Base-by-base conservation (phyloP, 2,797 vertebrate genomes). In the Triplophysa yarkandensis region DNA sequence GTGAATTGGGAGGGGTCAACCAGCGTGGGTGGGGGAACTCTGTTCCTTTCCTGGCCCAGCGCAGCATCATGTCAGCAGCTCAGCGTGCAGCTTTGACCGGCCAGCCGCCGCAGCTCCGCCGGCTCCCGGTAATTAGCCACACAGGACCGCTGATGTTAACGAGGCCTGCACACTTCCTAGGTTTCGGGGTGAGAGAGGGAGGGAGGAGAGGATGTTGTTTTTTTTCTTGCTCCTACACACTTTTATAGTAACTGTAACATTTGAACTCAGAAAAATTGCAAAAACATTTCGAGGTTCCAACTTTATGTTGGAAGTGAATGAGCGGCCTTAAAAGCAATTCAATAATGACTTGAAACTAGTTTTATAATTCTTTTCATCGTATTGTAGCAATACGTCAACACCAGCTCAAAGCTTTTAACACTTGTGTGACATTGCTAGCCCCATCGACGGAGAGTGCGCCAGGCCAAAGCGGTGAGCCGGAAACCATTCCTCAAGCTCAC, bases 91-190 rank as follows among this genome's bases (percentile, higher is more conserved):
- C 84, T 83, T 67, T 77, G 76, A 75, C 82, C 80, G 77, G 76
- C 75, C 71, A 79, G 82, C 85, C 83, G 80, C 87, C 84, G 36
- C 72, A 54, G 87, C 87, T 88, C 81, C 70, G 78, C 84, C 87
- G 89, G 89, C 87, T 86, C 86, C 83, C 77, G 86, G 87, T 93
- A 93, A 93, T 93, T 93, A 93, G 88, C 87, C 91, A 90, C 89
- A 90, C 84, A 90, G 91, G 90, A 89, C 88, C 62, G 71, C 81
- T 82, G 86, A 87, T 89, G 88, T 91, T 91, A 91, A 90, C 87
- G 86, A 90, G 88, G 82, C 84, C 87, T 87, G 76, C 70, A 72
- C 77, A 74, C 81, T 80, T 81, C 79, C 70, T 70, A 74, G 68
- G 77, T 79, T 67, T 54, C n/a, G 62, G 80, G 70, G 80, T 70